Conservation (phyloP, 1,140 invertebrate genomes). For the Ooceraea biroi region DNA sequence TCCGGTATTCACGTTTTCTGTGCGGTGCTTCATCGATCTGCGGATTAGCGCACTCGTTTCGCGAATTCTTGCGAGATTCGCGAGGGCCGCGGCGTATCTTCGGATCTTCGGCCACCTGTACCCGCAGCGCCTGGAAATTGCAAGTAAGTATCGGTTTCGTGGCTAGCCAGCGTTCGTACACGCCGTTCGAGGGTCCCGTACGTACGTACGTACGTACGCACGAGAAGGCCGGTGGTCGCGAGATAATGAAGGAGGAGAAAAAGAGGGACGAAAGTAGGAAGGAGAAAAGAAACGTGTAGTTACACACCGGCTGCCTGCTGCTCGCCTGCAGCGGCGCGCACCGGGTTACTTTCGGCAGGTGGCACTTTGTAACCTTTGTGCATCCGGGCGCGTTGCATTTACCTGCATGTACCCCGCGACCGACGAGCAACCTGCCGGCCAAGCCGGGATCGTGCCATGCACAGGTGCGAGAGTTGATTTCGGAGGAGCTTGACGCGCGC, state of each 20-base stretch:
- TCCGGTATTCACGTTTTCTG: neutral
- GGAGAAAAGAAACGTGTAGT: conserved; percentile 64
- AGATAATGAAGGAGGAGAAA: conserved; percentile 59
- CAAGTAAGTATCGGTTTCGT: conserved; percentile 48
- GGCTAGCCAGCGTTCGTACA: neutral
- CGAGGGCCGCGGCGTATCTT: neutral
- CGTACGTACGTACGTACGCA: conserved; percentile 18
- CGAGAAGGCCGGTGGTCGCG: conserved; percentile 24
- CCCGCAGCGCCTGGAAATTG: conserved; percentile 26
- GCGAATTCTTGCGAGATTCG: conserved; percentile 14
- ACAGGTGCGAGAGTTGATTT: conserved; percentile 69
- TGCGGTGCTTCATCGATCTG: neutral
- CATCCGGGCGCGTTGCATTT: conserved; percentile 70
- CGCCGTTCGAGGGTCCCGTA: neutral
- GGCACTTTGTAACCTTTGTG: conserved; percentile 74
- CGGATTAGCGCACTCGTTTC: neutral
- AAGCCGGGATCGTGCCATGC: conserved; percentile 41
- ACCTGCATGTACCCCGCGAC: conserved; percentile 58
- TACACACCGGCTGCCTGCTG: conserved; percentile 71
- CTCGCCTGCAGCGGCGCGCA: conserved; percentile 59
- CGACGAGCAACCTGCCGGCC: conserved; percentile 42
- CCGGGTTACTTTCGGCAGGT: conserved; percentile 71
- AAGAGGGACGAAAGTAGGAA: conserved; percentile 65
- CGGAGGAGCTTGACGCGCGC: neutral
- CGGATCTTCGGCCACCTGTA: neutral